Base-by-base conservation (phyloP, 2,113 vertebrate genomes). In the Pollimyrus isidori region DNA sequence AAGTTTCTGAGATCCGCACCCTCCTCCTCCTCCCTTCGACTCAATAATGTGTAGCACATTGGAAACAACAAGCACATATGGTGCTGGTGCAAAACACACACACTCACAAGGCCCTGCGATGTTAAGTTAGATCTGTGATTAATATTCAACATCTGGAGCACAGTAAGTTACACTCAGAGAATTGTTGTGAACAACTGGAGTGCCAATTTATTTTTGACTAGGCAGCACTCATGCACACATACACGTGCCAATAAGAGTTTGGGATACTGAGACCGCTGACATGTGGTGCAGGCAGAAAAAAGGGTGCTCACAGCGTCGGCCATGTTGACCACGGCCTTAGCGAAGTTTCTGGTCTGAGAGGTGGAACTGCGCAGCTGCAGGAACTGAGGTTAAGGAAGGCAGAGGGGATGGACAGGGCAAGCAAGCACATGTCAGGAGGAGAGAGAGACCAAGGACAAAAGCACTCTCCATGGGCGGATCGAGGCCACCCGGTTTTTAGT, bases 281-380 rank as follows among this genome's bases (percentile, higher is more conserved):
- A 76, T 35, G 48, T 19, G 86, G 13, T 76, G 69, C 4, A 76
- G 35, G 69, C 4, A 39, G 17, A 45, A 26, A 42, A 62, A 39
- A 21, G 53, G 23, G 56, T 45, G 9, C 97, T 96, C 90, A 99
- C 98, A 93, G 97, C 97, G 42, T 99, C 98, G 0, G 98, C 98
- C 96, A 99, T 96, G 94, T 99, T 99, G 92, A 99, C 98, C 91
- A 99, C 97, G 0, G 98, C 97, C 96, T 99, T 99, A 93, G 98
- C 98, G 10, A 98, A 99, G 93, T 98, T 98, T 95, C 97, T 98
- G n/a, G 98, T 97, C 93, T 98, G 96, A 88, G 95, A 94, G 88
- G 96, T 93, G 0, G 97, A 98, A 53, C 96, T 95, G 26, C 97
- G 96, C 91, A 97, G 94, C 94, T 98, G 97, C 91, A 97, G 94